Conservation (phyloP, 2,113 vertebrate genomes). For the Catharus fuscescens region DNA sequence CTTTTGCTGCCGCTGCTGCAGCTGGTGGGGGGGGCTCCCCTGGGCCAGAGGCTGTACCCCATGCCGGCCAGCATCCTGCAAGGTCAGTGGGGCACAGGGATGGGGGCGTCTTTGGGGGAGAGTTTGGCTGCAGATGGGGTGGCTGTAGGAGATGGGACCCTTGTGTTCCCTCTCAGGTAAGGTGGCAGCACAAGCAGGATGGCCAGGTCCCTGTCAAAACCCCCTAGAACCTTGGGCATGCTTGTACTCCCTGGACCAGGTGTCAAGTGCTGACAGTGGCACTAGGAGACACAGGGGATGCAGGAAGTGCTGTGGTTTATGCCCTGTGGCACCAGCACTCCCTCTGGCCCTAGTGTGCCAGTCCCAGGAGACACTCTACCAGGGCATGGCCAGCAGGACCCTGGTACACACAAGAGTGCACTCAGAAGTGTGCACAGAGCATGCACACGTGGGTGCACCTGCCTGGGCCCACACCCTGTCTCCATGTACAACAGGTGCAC, state of each 20-base stretch:
- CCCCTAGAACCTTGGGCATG: accelerated
- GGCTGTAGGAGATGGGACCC: neutral
- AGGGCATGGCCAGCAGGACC: neutral
- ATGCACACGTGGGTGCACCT: neutral
- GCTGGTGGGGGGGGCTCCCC: conserved; percentile 69
- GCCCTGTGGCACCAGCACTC: accelerated
- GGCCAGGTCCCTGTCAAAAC: neutral
- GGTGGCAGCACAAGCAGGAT: neutral
- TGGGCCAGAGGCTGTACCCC: conserved; percentile 82
- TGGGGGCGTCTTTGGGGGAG: neutral
- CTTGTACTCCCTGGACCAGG: neutral
- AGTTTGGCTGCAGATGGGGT: neutral
- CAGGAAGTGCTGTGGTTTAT: neutral
- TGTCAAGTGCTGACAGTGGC: neutral
- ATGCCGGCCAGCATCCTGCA: conserved; percentile 83
- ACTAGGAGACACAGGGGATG: accelerated
- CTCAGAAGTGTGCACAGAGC: neutral
- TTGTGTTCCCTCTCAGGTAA: neutral
- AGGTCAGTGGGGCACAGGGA: conserved; percentile 75
- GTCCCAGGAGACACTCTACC: neutral
- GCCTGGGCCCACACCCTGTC: neutral
- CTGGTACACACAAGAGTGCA: neutral
- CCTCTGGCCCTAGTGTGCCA: neutral
- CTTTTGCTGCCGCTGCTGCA: conserved; percentile 72
- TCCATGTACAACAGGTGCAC: neutral